Conservation (phyloP, 2,113 vertebrate species). For the Tachycineta bicolor region DNA sequence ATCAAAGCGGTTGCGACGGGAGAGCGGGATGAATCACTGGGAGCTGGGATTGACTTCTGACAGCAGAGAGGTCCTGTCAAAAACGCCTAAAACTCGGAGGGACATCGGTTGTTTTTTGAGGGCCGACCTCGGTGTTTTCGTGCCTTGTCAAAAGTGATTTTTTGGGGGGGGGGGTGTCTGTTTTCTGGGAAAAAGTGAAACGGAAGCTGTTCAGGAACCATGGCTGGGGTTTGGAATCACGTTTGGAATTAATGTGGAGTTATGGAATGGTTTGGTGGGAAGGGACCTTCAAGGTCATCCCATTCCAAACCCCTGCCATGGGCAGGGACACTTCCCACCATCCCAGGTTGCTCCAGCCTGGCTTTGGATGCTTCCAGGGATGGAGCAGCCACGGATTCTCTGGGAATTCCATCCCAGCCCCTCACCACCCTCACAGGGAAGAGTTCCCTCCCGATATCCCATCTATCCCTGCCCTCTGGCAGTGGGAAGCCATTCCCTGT, state of each 20-base stretch:
- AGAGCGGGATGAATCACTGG: not conserved
- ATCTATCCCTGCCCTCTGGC: rapidly evolving
- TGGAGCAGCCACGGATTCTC: rapidly evolving
- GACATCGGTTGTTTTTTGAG: rapidly evolving
- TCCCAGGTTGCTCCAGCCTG: not conserved
- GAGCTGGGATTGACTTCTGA: not conserved
- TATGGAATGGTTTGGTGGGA: not conserved
- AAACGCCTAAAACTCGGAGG: not conserved
- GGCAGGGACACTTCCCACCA: rapidly evolving
- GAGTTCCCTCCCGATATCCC: not conserved
- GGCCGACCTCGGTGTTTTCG: rapidly evolving
- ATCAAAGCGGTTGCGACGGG: not conserved
- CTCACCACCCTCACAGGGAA: rapidly evolving
- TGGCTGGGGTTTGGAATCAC: rapidly evolving
- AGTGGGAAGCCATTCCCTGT: not conserved
- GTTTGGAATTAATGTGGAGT: not conserved
- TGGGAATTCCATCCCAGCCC: not conserved
- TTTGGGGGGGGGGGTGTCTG: not conserved
- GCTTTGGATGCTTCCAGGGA: not conserved
- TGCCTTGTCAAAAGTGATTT: not conserved
- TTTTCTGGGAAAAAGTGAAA: not conserved
- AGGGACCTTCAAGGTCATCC: not conserved
- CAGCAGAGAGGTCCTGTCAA: not conserved
- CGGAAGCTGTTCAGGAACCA: not conserved
- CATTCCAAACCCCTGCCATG: not conserved